Evolutionary conservation across 2,113 vertebrate species (phyloP).

Genomic region (Maccullochella peelii): DNA sequence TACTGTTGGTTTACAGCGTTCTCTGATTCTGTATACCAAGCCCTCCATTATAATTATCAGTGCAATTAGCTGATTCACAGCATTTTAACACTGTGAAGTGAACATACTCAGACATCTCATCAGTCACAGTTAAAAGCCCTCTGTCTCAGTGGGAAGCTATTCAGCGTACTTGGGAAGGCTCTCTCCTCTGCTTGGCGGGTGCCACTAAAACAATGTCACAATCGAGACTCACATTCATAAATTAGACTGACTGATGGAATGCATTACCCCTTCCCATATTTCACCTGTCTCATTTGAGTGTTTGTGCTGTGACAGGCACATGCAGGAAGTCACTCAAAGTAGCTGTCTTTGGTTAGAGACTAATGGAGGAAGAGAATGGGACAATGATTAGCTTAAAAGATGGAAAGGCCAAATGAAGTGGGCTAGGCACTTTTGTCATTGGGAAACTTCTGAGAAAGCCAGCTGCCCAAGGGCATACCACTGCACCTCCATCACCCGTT

Average conservation of each 20-base stretch:
- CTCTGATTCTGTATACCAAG: conserved; percentile 71
- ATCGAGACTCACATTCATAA: conserved; percentile 16
- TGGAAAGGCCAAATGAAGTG: conserved; percentile 17
- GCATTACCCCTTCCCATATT: conserved; percentile 41
- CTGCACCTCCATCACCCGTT: background rate
- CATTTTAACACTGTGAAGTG: conserved; percentile 50
- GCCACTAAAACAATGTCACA: conserved; percentile 2
- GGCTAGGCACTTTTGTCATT: background rate
- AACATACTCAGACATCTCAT: conserved; percentile 57
- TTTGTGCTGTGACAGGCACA: conserved; percentile 37
- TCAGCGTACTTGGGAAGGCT: background rate
- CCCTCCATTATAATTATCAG: conserved; percentile 69
- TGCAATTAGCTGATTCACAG: conserved; percentile 77
- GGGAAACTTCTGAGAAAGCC: background rate
- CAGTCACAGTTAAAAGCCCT: conserved; percentile 39
- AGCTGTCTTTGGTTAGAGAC: conserved; percentile 10
- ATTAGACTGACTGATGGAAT: conserved; percentile 27
- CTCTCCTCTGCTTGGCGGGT: background rate
- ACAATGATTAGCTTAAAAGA: conserved; percentile 9
- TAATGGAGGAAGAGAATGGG: conserved; percentile 8
- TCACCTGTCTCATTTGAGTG: conserved; percentile 26
- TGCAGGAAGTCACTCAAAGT: conserved; percentile 9
- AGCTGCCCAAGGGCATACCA: background rate
- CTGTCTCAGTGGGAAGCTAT: conserved; percentile 31
- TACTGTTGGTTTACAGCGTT: conserved; percentile 70